Evolutionary conservation across 2,797 vertebrate species (phyloP).

Genomic region (Chromobotia macracanthus): DNA sequence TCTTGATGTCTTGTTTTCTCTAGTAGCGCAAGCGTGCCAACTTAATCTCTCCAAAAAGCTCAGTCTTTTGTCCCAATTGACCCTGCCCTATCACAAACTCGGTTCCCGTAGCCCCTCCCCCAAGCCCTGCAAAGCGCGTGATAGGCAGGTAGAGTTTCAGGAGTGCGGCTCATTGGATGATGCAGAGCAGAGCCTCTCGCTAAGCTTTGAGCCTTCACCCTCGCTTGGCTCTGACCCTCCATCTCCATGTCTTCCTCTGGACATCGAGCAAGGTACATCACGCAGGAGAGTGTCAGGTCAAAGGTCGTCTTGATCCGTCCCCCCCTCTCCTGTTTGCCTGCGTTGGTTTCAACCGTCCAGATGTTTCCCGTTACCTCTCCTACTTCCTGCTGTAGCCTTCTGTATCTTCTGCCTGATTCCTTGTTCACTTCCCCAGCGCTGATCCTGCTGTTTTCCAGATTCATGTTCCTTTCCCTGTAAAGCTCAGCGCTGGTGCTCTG

Average conservation of each 20-base stretch:
- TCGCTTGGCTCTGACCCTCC: constrained; percentile 60
- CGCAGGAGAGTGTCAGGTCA: constrained; percentile 52
- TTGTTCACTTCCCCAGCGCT: constrained; percentile 31
- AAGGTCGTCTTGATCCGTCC: constrained; percentile 50
- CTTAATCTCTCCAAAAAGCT: constrained; percentile 78
- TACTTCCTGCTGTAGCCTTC: constrained; percentile 36
- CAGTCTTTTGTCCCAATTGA: constrained; percentile 86
- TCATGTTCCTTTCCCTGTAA: constrained; percentile 35
- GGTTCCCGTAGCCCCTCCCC: constrained; percentile 65
- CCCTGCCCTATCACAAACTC: constrained; percentile 79
- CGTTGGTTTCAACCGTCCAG: constrained; percentile 40
- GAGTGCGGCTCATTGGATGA: constrained; percentile 61
- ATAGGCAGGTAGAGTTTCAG: constrained; percentile 75
- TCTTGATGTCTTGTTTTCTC: constrained; percentile 65
- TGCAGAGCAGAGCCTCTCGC: constrained; percentile 73
- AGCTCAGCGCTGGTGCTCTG: constrained; percentile 20
- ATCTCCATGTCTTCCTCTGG: constrained; percentile 67
- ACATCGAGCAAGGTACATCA: constrained; percentile 77
- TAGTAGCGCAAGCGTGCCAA: constrained; percentile 77
- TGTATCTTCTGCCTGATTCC: constrained; percentile 45
- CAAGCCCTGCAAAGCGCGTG: constrained; percentile 62
- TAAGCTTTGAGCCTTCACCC: constrained; percentile 49
- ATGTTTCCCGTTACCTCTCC: constrained; percentile 43
- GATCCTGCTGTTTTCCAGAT: constrained; percentile 28
- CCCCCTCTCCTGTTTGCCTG: constrained; percentile 52